Evolutionary conservation across 2,113 vertebrate genomes (phyloP).

Genomic region (Cryptotis parvus): DNA sequence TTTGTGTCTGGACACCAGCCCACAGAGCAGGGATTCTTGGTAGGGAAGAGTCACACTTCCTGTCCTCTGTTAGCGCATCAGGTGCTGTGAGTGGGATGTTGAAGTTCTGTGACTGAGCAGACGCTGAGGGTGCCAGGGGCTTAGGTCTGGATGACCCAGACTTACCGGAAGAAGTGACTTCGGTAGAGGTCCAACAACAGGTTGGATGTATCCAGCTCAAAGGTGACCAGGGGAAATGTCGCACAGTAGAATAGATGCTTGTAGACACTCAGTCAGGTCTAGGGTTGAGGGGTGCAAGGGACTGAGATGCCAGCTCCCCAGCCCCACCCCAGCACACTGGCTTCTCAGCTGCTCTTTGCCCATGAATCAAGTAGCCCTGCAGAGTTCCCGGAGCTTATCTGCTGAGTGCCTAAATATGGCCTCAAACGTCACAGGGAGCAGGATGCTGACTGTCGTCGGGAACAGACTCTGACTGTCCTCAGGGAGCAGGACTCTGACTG

Average conservation of each 20-base stretch:
- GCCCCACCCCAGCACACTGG: too few species aligned
- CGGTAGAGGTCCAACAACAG: conserved; percentile 1
- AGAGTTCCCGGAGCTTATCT: background rate
- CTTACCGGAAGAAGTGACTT: conserved; percentile 24
- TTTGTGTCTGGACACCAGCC: background rate
- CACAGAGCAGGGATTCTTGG: background rate
- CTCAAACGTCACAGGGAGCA: too few species aligned
- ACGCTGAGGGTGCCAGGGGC: background rate
- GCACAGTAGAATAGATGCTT: background rate
- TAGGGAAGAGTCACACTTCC: background rate
- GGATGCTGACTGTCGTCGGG: too few species aligned
- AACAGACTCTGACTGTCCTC: too few species aligned
- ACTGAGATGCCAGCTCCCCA: too few species aligned
- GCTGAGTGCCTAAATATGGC: too few species aligned
- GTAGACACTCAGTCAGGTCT: conserved; percentile 15
- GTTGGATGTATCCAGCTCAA: background rate
- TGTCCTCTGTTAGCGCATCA: background rate
- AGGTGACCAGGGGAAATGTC: background rate
- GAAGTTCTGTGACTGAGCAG: background rate
- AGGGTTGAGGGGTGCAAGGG: background rate
- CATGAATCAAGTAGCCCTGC: background rate
- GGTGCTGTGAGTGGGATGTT: background rate
- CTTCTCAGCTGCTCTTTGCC: background rate
- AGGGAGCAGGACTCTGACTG: too few species aligned
- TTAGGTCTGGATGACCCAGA: background rate